These are phyloP conservation scores for Cygnus olor DNA, from an alignment of 2,797 vertebrate genomes.

Conservation along the genomic window DNA sequence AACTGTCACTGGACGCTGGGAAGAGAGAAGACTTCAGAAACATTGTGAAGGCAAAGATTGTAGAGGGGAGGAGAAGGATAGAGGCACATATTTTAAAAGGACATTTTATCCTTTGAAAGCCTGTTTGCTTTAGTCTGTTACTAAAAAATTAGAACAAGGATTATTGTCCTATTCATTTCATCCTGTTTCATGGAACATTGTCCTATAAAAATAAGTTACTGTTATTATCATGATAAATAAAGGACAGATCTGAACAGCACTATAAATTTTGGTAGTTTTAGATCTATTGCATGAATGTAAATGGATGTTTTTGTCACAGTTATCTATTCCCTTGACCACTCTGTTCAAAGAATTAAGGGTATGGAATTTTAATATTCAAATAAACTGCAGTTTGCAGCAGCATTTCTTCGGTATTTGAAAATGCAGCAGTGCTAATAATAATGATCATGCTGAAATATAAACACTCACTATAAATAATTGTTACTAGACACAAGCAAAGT, in stretches of 20 bases:
- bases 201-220: conserved; percentile 74
- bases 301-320: conserved; percentile 74
- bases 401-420: conserved; percentile 58
- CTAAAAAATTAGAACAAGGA: conserved; percentile 62
- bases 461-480: conserved; percentile 52
- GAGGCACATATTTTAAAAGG: conserved; percentile 13
- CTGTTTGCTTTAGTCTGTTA: conserved; percentile 48
- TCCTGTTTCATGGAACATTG: conserved; percentile 60
- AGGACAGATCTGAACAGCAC: conserved; percentile 70
- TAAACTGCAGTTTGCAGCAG: conserved; percentile 55
- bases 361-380: conserved; percentile 73
- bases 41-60: not conserved
- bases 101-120: conserved; percentile 28
- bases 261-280: conserved; percentile 74
- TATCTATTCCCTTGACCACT: conserved; percentile 70
- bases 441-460: conserved; percentile 53
- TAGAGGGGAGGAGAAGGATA: not conserved
- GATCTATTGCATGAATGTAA: conserved; percentile 76
- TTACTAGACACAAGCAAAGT: conserved; percentile 2
- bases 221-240: conserved; percentile 75
- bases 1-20: not conserved
- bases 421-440: conserved; percentile 54
- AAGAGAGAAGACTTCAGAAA: conserved; percentile 3
- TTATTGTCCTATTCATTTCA: conserved; percentile 71
- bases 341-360: conserved; percentile 69